These are phyloP conservation scores for Sebastes aleutianus DNA, from an alignment of 2,797 vertebrate genomes.

Conservation along the genomic window DNA sequence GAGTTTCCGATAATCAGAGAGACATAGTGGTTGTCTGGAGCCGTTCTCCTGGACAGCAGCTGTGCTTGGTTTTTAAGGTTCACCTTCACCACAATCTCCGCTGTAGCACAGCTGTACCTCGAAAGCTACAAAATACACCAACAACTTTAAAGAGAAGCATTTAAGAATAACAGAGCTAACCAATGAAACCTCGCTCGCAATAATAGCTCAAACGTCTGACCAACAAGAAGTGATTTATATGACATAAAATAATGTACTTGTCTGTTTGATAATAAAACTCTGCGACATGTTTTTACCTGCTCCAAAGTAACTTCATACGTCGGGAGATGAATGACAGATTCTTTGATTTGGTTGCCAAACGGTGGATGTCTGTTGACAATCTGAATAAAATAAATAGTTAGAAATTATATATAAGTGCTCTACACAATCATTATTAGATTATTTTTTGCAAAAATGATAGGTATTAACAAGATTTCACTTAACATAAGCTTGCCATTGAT, in stretches of 20 bases:
- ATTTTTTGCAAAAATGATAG: neutral
- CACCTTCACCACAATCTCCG: slow-evolving; percentile 90
- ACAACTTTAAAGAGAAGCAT: neutral
- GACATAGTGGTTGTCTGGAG: slow-evolving; percentile 86
- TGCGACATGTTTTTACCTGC: slow-evolving; percentile 83
- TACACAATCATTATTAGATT: neutral
- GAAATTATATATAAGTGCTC: neutral
- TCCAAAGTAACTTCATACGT: slow-evolving; percentile 91
- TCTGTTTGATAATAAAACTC: neutral
- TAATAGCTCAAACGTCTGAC: neutral
- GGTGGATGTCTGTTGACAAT: slow-evolving; percentile 97
- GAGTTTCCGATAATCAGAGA: slow-evolving; percentile 90
- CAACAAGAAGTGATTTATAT: neutral
- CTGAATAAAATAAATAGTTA: slow-evolving; percentile 75
- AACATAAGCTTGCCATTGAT: neutral
- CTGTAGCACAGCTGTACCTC: slow-evolving; percentile 82
- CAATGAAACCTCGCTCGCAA: neutral
- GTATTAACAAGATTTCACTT: neutral
- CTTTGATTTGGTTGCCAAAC: slow-evolving; percentile 98
- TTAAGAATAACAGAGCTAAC: neutral
- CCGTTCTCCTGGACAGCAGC: slow-evolving; percentile 88
- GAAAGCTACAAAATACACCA: slow-evolving; percentile 82
- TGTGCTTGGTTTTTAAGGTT: slow-evolving; percentile 89
- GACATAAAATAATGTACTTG: neutral
- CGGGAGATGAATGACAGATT: slow-evolving; percentile 89